Percentiles rank a stretch among this genome's conserved stretches.
Evolutionary conservation across 1,140 invertebrate species (phyloP).

Genomic region (Caerostris darwini): DNA sequence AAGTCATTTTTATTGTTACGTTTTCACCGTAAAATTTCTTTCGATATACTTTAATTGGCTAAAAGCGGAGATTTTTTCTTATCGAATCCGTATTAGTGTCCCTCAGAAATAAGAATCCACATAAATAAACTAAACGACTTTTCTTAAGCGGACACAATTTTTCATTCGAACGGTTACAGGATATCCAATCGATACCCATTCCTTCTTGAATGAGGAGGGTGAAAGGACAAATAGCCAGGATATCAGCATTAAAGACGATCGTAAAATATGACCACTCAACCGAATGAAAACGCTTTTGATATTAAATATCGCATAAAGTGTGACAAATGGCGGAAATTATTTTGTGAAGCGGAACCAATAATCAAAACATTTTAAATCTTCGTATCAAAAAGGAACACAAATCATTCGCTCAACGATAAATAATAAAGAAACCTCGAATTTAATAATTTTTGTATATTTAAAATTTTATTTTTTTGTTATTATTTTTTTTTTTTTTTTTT

Average conservation of each 20-base stretch:
- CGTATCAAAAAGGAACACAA: too few relatives aligned
- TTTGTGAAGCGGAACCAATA: background rate
- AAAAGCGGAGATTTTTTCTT: background rate
- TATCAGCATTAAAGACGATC: background rate
- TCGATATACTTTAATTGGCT: too few relatives aligned
- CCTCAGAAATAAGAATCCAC: background rate
- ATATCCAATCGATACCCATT: background rate
- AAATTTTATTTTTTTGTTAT: too few relatives aligned
- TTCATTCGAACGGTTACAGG: background rate
- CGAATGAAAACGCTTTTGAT: background rate
- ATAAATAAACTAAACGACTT: background rate
- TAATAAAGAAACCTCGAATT: too few relatives aligned
- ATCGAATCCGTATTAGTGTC: background rate
- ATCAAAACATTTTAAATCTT: background rate
- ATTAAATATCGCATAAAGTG: background rate
- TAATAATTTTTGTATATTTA: too few relatives aligned
- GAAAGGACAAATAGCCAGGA: background rate
- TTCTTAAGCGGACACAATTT: background rate
- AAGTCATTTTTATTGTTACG: too few relatives aligned
- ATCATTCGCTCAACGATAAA: too few relatives aligned
- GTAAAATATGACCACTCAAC: background rate
- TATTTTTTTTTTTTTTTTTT: too few relatives aligned
- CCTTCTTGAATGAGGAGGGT: background rate
- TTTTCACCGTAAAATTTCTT: too few relatives aligned
- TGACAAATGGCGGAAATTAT: background rate